Base-by-base conservation (phyloP, 2,888 invertebrate species). In the Gerris lacustris region DNA sequence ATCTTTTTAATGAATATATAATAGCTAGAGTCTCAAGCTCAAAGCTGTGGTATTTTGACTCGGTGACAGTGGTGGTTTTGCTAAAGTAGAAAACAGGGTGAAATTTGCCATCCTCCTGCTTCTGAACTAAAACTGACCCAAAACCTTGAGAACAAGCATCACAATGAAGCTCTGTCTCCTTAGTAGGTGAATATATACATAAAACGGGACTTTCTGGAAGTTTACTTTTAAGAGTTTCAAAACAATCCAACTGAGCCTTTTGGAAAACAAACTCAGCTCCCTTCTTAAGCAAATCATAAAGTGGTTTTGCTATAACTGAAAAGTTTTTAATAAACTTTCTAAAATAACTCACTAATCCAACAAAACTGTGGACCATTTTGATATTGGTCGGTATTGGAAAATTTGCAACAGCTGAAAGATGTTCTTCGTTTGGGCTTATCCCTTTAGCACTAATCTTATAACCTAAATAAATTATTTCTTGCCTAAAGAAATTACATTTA, bases 321-420 rank as follows among this genome's bases (percentile, higher is more conserved):
- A 72, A 77, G 76, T 69, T 67, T n/a, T 73, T 67, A 2, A 79
- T 74, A 72, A 76, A 78, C 71, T 75, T 75, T 7, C 77, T 45
- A 70, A 78, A 78, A 70, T 78, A 78, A 1, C 73, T 73, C 63
- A 73, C 72, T 17, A 79, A 69, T 6, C 77, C 77, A 15, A 78
- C 17, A 69, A 77, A 78, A 6, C 76, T 75, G 6, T 76, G 75
- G 5, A 78, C 74, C 7, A 74, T 72, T 9, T 72, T 72, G 1
- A 71, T 63, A 69, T 73, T 73, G 66, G 67, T 72, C 0, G 76
- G 77, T 1, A 77, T 68, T 0, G 77, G 77, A 69, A 75, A 77
- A 11, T 74, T 72, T 7, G 17, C 47, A 6, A 77, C 73, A 44
- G 76, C 76, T 63, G 68, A 45, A n/a, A 72, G 73, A 72, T 78